A percentile compares a stretch with the other conserved stretches of the same genome.
Conservation (phyloP, 2,888 invertebrate species). For the Camponotus fellah region DNA sequence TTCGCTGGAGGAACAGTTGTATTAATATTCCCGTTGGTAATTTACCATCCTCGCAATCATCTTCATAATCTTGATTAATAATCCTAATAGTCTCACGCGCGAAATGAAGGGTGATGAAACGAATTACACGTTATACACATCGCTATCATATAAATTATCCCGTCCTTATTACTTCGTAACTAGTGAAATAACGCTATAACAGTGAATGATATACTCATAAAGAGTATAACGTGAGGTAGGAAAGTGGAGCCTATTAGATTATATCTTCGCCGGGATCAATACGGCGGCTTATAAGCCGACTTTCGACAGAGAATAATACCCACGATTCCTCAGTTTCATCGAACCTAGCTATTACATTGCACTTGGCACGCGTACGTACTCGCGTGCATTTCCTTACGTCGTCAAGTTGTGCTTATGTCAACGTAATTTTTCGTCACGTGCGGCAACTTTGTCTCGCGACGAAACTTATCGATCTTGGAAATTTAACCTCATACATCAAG, state of each 20-base stretch:
- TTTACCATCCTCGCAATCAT: not conserved
- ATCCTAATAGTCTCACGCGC: not conserved
- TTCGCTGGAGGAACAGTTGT: conserved; percentile 1
- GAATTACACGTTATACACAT: conserved; percentile 41
- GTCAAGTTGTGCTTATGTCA: conserved; percentile 19
- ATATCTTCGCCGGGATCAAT: conserved; percentile 52
- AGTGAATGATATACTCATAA: conserved; percentile 49
- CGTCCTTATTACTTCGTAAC: conserved; percentile 49
- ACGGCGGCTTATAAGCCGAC: conserved; percentile 36
- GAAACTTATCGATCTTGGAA: conserved; percentile 39
- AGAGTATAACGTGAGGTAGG: conserved; percentile 42
- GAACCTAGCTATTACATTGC: conserved; percentile 5
- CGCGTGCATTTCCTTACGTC: conserved; percentile 10
- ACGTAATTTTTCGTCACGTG: conserved; percentile 15
- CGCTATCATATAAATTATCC: conserved; percentile 58
- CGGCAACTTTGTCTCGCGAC: conserved; percentile 28
- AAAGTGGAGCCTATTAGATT: conserved; percentile 46
- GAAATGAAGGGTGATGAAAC: conserved; percentile 27
- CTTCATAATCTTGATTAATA: conserved; percentile 36
- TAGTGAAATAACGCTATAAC: conserved; percentile 46
- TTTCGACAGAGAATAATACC: conserved; percentile 49
- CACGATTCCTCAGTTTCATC: conserved; percentile 36
- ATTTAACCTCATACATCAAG: not conserved
- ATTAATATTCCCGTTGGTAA: conserved; percentile 2
- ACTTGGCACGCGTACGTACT: not conserved